These are phyloP conservation scores for Hormaphis cornu DNA, from an alignment of 1,140 invertebrate species.

Conservation along the genomic window DNA sequence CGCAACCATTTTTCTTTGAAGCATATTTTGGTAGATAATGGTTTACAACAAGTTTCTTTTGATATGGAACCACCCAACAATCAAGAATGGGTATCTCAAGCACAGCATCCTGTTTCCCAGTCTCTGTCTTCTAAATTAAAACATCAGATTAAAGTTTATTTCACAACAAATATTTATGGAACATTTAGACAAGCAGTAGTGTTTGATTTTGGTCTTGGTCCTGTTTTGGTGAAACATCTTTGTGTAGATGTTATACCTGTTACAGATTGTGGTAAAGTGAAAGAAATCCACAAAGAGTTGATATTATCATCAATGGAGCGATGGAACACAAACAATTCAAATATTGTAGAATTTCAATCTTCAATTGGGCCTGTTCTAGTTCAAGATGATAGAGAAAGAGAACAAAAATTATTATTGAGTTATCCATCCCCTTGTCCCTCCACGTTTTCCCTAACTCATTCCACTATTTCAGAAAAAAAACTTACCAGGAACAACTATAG, in stretches of 20 bases:
- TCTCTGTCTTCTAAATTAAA: slow-evolving; percentile 38
- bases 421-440: slow-evolving; percentile 59
- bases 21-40: slow-evolving; percentile 29
- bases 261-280: slow-evolving; percentile 57
- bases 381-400: slow-evolving; percentile 43
- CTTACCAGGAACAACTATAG: slow-evolving; percentile 65
- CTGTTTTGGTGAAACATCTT: slow-evolving; percentile 59
- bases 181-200: slow-evolving; percentile 71
- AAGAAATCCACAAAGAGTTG: slow-evolving; percentile 53
- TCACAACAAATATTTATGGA: slow-evolving; percentile 64
- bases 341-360: slow-evolving; percentile 54
- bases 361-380: slow-evolving; percentile 43
- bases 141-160: slow-evolving; percentile 58
- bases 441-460: slow-evolving; percentile 59
- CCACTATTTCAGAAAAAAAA: slow-evolving; percentile 54
- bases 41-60: slow-evolving; percentile 32
- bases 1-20: slow-evolving; percentile 58
- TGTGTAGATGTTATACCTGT: slow-evolving; percentile 67
- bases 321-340: slow-evolving; percentile 48
- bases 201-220: slow-evolving; percentile 65
- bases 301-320: slow-evolving; percentile 50
- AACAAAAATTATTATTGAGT: slow-evolving; percentile 50
- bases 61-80: slow-evolving; percentile 41
- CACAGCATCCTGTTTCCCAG: slow-evolving; percentile 20
- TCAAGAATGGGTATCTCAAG: slow-evolving; percentile 50